Evolutionary conservation across 1,140 invertebrate genomes (phyloP).

Genomic region (Zaprionus capensis): DNA sequence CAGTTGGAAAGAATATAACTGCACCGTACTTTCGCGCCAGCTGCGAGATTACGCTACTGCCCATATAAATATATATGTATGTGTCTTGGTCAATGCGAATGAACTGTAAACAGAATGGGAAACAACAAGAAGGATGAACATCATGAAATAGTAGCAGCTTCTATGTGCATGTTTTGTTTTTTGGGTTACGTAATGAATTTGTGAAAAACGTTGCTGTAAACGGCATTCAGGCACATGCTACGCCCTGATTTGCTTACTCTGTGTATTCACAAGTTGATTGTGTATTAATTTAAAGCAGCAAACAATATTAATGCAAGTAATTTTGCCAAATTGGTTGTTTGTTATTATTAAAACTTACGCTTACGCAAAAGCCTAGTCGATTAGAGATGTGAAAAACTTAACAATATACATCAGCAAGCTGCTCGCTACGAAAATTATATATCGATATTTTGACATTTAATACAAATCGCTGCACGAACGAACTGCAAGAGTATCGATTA

Average conservation of each 20-base stretch:
- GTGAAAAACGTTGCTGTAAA: background rate
- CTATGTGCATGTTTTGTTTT: constrained; percentile 11
- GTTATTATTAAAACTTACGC: constrained; percentile 48
- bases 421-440: background rate
- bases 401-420: background rate
- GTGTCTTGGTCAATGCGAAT: constrained; percentile 51
- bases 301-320: constrained; percentile 3
- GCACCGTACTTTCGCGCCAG: constrained; percentile 86
- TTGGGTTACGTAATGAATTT: constrained; percentile 50
- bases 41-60: constrained; percentile 69
- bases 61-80: constrained; percentile 70
- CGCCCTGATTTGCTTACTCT: constrained; percentile 30
- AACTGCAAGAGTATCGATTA: background rate
- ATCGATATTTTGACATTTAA: background rate
- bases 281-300: constrained; percentile 1
- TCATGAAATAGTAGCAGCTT: constrained; percentile 7
- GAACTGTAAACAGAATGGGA: constrained; percentile 53
- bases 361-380: constrained; percentile 46
- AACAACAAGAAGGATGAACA: constrained; percentile 42
- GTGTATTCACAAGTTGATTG: constrained; percentile 2
- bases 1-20: constrained; percentile 88
- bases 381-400: constrained; percentile 13
- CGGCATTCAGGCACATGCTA: background rate
- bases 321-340: constrained; percentile 31
- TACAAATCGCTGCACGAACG: background rate